Percentiles rank a stretch among this genome's conserved stretches.
These are phyloP conservation scores for Campoletis raptor DNA, from an alignment of 2,888 invertebrate species.

Conservation along the genomic window DNA sequence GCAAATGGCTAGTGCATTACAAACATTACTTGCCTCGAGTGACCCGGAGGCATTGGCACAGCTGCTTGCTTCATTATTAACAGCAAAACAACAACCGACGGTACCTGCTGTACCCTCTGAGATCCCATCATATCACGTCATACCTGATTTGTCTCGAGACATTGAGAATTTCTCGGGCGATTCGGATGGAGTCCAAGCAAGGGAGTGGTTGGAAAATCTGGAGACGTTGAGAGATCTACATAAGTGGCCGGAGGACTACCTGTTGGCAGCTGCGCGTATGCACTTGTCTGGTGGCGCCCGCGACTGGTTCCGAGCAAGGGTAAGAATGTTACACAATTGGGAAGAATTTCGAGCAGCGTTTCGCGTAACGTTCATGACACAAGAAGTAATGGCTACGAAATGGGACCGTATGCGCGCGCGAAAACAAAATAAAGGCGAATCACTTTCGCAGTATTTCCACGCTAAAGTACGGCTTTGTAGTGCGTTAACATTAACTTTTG, in stretches of 20 bases:
- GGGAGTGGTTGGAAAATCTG: conserved; percentile 43
- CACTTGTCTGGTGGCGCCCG: conserved; percentile 30
- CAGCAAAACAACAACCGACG: too few relatives aligned
- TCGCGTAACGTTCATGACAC: background rate
- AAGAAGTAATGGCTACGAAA: background rate
- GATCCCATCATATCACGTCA: too few relatives aligned
- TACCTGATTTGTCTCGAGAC: conserved; percentile 17
- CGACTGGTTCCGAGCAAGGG: background rate
- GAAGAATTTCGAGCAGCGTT: background rate
- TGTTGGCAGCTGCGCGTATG: background rate
- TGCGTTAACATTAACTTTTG: background rate
- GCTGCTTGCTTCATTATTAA: too few relatives aligned
- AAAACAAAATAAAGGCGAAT: background rate
- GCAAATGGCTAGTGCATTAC: too few relatives aligned
- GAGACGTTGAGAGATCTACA: conserved; percentile 30
- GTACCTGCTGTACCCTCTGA: too few relatives aligned
- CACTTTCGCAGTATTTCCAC: background rate
- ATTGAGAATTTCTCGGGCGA: conserved; percentile 35
- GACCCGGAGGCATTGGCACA: too few relatives aligned
- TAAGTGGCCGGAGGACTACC: conserved; percentile 39
- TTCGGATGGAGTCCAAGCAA: conserved; percentile 11
- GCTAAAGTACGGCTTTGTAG: background rate
- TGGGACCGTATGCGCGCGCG: background rate
- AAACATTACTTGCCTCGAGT: too few relatives aligned
- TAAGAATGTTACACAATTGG: background rate